A percentile compares a stretch with the other conserved stretches of the same genome.
Evolutionary conservation across 2,888 invertebrate genomes (phyloP).

Genomic region (Himalopsyche kuldschensis): DNA sequence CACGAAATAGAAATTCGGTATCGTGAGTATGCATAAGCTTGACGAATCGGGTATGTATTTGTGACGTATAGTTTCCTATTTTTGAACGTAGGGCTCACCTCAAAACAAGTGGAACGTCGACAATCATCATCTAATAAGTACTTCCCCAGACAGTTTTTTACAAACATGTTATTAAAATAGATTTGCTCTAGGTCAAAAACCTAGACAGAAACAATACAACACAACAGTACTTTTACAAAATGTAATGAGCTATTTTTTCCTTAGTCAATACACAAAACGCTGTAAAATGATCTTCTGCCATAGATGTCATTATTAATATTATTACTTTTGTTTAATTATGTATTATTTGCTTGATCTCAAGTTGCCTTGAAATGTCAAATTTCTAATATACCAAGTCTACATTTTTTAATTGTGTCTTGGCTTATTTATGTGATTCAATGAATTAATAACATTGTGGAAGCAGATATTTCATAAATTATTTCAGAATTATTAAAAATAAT

Average conservation of each 20-base stretch:
- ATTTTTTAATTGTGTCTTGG: no score
- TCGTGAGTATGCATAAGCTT: neutral
- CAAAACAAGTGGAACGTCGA: conserved; percentile 13
- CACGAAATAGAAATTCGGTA: neutral
- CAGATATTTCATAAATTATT: no score
- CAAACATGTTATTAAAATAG: conserved; percentile 32
- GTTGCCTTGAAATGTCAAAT: no score
- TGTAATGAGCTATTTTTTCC: neutral
- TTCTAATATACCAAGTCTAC: no score
- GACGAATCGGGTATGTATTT: neutral
- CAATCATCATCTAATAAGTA: conserved; percentile 16
- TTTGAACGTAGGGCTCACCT: neutral
- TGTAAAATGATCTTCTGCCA: neutral
- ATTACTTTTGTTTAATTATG: no score
- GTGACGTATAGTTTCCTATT: conserved; percentile 10
- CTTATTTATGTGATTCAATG: no score
- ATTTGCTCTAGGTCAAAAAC: conserved; percentile 38
- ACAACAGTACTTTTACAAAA: neutral
- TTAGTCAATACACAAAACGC: neutral
- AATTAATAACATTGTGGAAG: no score
- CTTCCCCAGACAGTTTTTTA: conserved; percentile 39
- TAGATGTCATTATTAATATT: no score
- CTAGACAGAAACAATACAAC: conserved; percentile 12
- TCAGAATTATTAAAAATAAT: no score
- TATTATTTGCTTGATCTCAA: no score